phyloP scores from a whole-genome alignment of 2,888 invertebrate species.

The Pyrrhosoma nymphula region DNA sequence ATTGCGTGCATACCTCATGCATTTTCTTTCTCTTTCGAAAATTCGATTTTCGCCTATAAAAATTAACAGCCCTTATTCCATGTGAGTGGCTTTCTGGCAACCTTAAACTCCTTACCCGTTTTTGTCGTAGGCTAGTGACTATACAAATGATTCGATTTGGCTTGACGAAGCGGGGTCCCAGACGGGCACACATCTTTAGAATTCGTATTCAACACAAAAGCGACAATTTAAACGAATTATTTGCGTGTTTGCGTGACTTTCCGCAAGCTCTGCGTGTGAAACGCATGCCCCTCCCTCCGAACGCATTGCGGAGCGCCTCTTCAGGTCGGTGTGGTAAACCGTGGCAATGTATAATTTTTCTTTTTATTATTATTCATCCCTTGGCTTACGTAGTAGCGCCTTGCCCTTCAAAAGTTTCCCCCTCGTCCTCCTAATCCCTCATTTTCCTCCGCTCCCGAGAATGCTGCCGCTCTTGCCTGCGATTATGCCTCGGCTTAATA shows the following conservation, averaged over 20 bases:
- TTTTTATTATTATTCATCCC: slow-evolving; percentile 4
- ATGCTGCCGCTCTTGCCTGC: neutral
- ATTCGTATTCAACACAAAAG: slow-evolving; percentile 21
- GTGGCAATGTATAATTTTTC: neutral
- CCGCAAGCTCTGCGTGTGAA: neutral
- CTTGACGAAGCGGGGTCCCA: neutral
- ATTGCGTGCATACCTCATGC: no score
- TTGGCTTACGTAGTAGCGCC: neutral
- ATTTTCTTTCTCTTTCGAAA: no score
- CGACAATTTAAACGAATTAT: neutral
- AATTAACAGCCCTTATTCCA: neutral
- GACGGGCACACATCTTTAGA: neutral
- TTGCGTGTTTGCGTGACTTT: slow-evolving; percentile 30
- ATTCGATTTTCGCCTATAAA: no score
- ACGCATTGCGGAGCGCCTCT: slow-evolving; percentile 27
- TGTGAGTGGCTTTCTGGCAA: neutral
- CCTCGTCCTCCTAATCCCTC: neutral
- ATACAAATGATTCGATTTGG: neutral
- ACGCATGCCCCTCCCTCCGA: neutral
- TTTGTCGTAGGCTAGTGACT: neutral
- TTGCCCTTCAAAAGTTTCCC: neutral
- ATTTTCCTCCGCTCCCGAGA: neutral
- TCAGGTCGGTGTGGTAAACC: neutral
- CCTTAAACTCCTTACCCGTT: neutral
- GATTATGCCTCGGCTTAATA: neutral